Percentiles rank a stretch among this genome's conserved stretches.
phyloP scores from a whole-genome alignment of 2,888 invertebrate species.

The Sepioteuthis lessoniana region DNA sequence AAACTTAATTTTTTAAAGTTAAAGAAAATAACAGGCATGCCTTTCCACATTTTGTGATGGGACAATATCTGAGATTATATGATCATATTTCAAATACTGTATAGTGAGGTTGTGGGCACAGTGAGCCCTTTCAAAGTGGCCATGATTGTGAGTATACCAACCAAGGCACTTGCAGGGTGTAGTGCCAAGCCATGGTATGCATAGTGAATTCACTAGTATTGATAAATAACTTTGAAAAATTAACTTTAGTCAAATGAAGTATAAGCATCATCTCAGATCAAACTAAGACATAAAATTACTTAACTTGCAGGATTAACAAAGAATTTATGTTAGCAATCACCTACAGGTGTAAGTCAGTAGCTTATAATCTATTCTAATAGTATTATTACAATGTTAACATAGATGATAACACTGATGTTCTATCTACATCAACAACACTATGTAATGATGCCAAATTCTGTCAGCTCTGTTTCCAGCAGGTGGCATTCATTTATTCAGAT shows the following conservation, averaged over 20 bases:
- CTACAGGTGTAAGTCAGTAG: background rate
- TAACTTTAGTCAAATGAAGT: background rate
- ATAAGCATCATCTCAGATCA: background rate
- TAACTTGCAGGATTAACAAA: background rate
- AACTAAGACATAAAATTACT: background rate
- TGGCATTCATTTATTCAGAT: slow-evolving; percentile 33
- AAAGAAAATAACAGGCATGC: too few species aligned
- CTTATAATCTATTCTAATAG: slow-evolving; percentile 18
- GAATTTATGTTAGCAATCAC: slow-evolving; percentile 33
- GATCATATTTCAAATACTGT: too few species aligned
- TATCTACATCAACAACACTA: slow-evolving; percentile 19
- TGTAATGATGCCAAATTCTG: slow-evolving; percentile 19
- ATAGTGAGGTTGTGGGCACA: too few species aligned
- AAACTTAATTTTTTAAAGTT: too few species aligned
- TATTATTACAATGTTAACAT: slow-evolving; percentile 33
- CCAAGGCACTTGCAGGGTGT: too few species aligned
- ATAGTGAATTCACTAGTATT: too few species aligned
- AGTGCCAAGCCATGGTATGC: too few species aligned
- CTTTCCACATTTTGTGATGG: too few species aligned
- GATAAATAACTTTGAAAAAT: too few species aligned
- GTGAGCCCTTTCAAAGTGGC: too few species aligned
- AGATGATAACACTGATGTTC: slow-evolving; percentile 21
- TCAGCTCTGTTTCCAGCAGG: background rate
- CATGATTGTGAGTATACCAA: too few species aligned
- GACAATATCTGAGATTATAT: too few species aligned